Percentiles rank a stretch among this genome's conserved stretches.
Conservation (phyloP, 1,140 invertebrate genomes). For the Drosophila tropicalis region DNA sequence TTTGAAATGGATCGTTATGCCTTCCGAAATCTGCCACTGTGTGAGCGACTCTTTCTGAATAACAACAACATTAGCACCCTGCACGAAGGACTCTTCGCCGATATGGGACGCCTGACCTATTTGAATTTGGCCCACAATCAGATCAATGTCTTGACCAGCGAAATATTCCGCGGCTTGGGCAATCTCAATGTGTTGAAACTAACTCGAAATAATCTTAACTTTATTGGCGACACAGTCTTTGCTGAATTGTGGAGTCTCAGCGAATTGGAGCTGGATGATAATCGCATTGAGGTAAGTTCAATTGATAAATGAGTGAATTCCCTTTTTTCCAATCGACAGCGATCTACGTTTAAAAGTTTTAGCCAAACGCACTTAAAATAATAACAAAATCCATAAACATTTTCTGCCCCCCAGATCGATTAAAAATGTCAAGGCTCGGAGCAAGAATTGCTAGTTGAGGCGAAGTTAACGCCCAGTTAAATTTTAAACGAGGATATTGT, state of each 20-base stretch:
- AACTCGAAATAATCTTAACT: slow-evolving; percentile 88
- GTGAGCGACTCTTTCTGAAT: slow-evolving; percentile 87
- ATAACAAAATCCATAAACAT: no score
- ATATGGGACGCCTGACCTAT: slow-evolving; percentile 87
- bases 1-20: slow-evolving; percentile 88
- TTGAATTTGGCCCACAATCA: slow-evolving; percentile 89
- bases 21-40: slow-evolving; percentile 88
- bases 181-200: slow-evolving; percentile 88
- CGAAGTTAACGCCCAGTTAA: not conserved
- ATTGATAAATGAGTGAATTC: not conserved
- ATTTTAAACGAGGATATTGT: not conserved
- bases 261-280: slow-evolving; percentile 89
- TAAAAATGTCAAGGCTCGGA: no score
- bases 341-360: no score
- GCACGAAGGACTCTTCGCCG: slow-evolving; percentile 88
- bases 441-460: no score
- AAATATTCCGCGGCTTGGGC: slow-evolving; percentile 88
- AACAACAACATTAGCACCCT: slow-evolving; percentile 89
- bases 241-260: slow-evolving; percentile 88
- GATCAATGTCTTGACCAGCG: slow-evolving; percentile 87
- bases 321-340: no score
- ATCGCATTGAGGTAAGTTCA: slow-evolving; percentile 85
- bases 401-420: no score
- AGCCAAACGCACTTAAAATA: no score
- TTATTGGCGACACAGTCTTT: slow-evolving; percentile 90